These are phyloP conservation scores for Unio pictorum DNA, from an alignment of 2,888 invertebrate genomes.

Conservation along the genomic window DNA sequence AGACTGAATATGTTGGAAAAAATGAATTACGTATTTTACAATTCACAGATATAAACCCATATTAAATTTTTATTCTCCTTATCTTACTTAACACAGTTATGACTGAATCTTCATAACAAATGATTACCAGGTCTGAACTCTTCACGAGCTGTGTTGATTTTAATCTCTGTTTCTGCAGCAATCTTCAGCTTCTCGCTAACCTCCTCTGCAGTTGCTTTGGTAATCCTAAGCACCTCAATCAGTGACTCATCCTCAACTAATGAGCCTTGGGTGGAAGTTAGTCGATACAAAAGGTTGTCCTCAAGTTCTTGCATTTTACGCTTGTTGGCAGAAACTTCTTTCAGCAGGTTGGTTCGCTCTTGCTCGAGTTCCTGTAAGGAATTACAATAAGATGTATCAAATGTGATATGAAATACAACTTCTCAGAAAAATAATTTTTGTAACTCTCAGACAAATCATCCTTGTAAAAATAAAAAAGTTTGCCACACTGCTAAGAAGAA, in stretches of 20 bases:
- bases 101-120: neutral
- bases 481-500: too few relatives aligned
- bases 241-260: constrained; percentile 96
- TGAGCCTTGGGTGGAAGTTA: constrained; percentile 94
- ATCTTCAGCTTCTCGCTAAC: constrained; percentile 94
- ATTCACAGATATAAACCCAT: too few relatives aligned
- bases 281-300: constrained; percentile 89
- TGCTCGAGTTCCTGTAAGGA: constrained; percentile 85
- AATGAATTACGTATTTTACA: too few relatives aligned
- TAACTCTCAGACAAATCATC: too few relatives aligned
- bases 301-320: constrained; percentile 96
- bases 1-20: too few relatives aligned
- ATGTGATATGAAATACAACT: neutral
- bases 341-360: constrained; percentile 91
- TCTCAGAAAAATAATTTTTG: too few relatives aligned
- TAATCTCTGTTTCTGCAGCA: constrained; percentile 93
- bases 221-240: constrained; percentile 76
- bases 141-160: constrained; percentile 93
- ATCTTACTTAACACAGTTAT: too few relatives aligned
- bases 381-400: neutral
- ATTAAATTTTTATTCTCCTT: too few relatives aligned
- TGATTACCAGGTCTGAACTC: constrained; percentile 85
- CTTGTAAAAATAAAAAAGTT: too few relatives aligned
- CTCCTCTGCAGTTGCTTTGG: constrained; percentile 81
- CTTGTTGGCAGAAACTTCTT: constrained; percentile 97